Conservation (phyloP, 2,888 invertebrate species). For the Leptopilina drosophilae region DNA sequence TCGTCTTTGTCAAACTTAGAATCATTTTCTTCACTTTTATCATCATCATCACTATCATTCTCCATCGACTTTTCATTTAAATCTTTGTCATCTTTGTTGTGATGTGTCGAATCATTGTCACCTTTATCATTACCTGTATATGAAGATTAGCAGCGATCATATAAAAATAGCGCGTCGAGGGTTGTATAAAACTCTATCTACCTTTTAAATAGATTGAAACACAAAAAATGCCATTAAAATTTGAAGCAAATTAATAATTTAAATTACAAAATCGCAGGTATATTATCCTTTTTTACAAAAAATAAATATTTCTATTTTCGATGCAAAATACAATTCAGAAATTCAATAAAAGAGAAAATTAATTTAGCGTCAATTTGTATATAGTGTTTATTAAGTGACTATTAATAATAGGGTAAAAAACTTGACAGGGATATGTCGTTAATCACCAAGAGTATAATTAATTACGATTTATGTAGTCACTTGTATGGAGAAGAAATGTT, state of each 20-base stretch:
- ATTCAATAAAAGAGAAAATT: too few relatives aligned
- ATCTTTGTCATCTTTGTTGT: slow-evolving; percentile 76
- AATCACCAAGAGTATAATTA: slow-evolving; percentile 3
- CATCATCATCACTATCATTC: slow-evolving; percentile 78
- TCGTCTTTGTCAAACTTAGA: slow-evolving; percentile 65
- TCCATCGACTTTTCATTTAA: slow-evolving; percentile 78
- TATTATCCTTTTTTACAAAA: background rate
- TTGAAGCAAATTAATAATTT: slow-evolving; percentile 14
- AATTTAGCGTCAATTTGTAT: too few relatives aligned
- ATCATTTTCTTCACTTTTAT: slow-evolving; percentile 81
- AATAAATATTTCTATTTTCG: background rate
- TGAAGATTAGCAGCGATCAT: slow-evolving; percentile 36
- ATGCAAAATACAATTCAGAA: background rate
- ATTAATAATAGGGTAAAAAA: background rate
- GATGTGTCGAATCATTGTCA: slow-evolving; percentile 70
- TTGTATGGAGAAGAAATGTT: background rate
- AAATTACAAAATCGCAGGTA: slow-evolving; percentile 24
- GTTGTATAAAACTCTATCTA: slow-evolving; percentile 25
- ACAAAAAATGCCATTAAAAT: slow-evolving; percentile 4
- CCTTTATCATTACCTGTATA: slow-evolving; percentile 73
- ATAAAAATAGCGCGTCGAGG: slow-evolving; percentile 58
- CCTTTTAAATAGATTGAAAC: slow-evolving; percentile 8
- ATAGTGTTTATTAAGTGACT: too few relatives aligned
- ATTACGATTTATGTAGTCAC: background rate
- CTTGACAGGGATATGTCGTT: background rate